Evolutionary conservation across 2,797 vertebrate genomes (phyloP).

Genomic region (Oreonectes daqikongensis): DNA sequence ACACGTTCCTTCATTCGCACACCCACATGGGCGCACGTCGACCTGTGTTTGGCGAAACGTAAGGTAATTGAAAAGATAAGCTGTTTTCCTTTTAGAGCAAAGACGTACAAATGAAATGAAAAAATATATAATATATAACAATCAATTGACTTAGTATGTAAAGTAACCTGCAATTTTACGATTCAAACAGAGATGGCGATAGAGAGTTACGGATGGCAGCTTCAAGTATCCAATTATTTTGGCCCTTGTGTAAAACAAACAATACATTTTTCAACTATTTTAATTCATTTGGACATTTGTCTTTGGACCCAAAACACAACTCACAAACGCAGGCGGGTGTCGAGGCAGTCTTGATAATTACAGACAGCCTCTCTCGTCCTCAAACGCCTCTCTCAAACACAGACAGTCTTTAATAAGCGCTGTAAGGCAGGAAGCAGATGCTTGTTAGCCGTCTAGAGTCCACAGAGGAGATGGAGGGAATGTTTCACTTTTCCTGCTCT

Average conservation of each 20-base stretch:
- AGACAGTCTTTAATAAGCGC: slow-evolving; percentile 37
- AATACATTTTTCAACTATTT: background rate
- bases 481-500: slow-evolving; percentile 32
- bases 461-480: slow-evolving; percentile 21
- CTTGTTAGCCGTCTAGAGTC: slow-evolving; percentile 36
- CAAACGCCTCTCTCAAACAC: slow-evolving; percentile 13
- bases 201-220: background rate
- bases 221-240: background rate
- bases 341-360: slow-evolving; percentile 22
- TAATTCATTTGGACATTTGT: background rate
- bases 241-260: background rate
- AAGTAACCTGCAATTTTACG: background rate
- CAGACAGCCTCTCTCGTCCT: slow-evolving; percentile 28
- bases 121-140: background rate
- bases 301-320: background rate
- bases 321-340: background rate
- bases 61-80: background rate
- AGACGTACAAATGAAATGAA: background rate
- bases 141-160: background rate
- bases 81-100: background rate
- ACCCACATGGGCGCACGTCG: slow-evolving; percentile 76
- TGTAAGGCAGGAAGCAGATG: slow-evolving; percentile 47
- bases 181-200: background rate
- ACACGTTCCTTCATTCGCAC: slow-evolving; percentile 74
- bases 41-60: slow-evolving; percentile 71